Conservation (phyloP, 2,113 vertebrate species). For the Bos indicus region DNA sequence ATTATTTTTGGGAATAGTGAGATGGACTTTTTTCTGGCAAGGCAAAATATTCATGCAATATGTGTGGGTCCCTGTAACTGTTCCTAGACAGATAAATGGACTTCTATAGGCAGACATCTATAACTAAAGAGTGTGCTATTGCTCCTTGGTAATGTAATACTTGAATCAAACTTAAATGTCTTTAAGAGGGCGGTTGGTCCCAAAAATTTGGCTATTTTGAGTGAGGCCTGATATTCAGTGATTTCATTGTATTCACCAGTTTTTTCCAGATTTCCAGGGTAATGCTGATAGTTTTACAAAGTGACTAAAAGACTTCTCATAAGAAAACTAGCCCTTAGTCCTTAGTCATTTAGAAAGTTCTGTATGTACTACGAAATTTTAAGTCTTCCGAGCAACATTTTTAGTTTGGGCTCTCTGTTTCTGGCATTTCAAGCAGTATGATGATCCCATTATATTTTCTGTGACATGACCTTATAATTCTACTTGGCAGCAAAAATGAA, state of each 20-base stretch:
- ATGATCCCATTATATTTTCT: neutral
- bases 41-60: neutral
- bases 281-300: neutral
- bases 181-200: neutral
- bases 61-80: neutral
- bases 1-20: neutral
- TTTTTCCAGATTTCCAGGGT: neutral
- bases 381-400: neutral
- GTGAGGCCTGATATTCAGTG: neutral
- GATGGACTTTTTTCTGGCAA: neutral
- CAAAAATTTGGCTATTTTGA: neutral
- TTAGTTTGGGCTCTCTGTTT: neutral
- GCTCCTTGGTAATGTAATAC: neutral
- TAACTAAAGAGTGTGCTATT: neutral
- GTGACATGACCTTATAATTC: neutral
- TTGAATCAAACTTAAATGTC: neutral
- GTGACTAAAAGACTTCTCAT: neutral
- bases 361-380: neutral
- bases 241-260: neutral
- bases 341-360: neutral
- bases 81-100: neutral
- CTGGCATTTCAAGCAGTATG: neutral
- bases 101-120: neutral
- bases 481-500: neutral
- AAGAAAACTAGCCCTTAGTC: neutral